Evolutionary conservation across 2,888 invertebrate genomes (phyloP), one percentile per base, ranked within the genome.

Genomic region (Zele albiditarsus): DNA sequence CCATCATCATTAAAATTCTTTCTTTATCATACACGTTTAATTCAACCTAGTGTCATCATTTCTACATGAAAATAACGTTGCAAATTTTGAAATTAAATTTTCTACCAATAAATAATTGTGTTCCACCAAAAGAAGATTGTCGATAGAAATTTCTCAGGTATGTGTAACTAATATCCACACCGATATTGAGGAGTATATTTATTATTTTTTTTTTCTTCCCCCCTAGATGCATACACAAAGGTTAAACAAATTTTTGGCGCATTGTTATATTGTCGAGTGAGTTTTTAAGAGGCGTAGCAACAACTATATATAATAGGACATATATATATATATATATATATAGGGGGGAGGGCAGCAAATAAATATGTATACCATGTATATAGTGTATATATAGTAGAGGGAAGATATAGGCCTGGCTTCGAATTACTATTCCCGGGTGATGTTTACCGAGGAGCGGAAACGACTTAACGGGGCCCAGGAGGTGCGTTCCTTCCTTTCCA

Each of bases 381-480:
- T 28, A 27, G 33, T 23, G 23, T 16, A n/a, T 8, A 33, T 63
- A 27, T 1, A 33, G 38, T 4, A 66, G 16, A 27, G 60, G 57
- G 67, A 69, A 74, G 42, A 62, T 53, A 60, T 63, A 71, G 49
- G 68, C 49, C 70, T 82, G 49, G 68, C 60, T 71, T 82, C 77
- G 78, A 79, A 82, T 82, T 83, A 82, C 79, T 79, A 80, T 80
- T 80, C 80, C 79, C 79, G 67, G 77, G 79, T 76, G 78, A 62
- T 80, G 79, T 80, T 81, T 79, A 76, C 79, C 74, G 75, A 76
- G 73, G 74, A 80, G 75, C 77, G 82, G 83, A 83, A 82, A 83
- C 79, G 78, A 79, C 73, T 74, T 78, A 80, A 75, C 77, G 78
- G 73, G 63, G 68, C 74, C 60, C 60, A 60, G 16, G 60, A 60